Base-by-base conservation (phyloP, 2,113 vertebrate species). In the Nothoprocta perdicaria region DNA sequence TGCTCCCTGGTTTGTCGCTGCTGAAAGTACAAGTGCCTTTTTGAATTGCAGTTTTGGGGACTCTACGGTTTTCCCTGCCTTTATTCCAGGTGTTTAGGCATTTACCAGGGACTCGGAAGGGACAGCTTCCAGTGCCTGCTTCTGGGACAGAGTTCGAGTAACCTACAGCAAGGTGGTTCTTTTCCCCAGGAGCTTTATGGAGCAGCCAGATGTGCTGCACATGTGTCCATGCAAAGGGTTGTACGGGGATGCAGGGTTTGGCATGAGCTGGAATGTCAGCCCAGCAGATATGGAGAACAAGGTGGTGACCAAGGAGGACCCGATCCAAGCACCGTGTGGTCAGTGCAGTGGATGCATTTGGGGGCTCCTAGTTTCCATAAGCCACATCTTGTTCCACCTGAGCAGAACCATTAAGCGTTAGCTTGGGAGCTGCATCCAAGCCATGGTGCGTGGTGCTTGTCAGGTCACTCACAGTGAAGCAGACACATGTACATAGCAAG, bases 401-500 rank as follows among this genome's bases (percentile, higher is more conserved):
- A 2, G 19, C 7, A 33, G 63, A 12, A 26, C 43, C 78, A 35
- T 69, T 35, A 31, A 79, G 60, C 1, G 27, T 23, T 63, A 58
- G 57, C 82, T 65, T 10, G 1, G 33, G 22, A 68, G 3, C 60
- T 13, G 72, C 57, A 18, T 3, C 57, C 68, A 0, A 41, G 8
- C 1, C 6, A 16, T 0, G 33, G 8, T 4, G 29, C 55, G 9
- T 79, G 33, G 67, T 73, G 71, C 14, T 5, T 61, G 41, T 29
- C 62, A n/a, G 24, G 31, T 43, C 21, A 8, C 18, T 41, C 16
- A 75, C 60, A 48, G 80, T 18, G 38, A 19, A 7, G 14, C 29
- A n/a, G 55, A 24, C 71, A 31, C 0, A 1, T 9, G 61, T 52
- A 6, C 35, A 2, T 3, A 1, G 14, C 14, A 62, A 43, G 11